These are phyloP conservation scores for Bothrops jararaca DNA, from an alignment of 2,113 vertebrate genomes.

Conservation along the genomic window DNA sequence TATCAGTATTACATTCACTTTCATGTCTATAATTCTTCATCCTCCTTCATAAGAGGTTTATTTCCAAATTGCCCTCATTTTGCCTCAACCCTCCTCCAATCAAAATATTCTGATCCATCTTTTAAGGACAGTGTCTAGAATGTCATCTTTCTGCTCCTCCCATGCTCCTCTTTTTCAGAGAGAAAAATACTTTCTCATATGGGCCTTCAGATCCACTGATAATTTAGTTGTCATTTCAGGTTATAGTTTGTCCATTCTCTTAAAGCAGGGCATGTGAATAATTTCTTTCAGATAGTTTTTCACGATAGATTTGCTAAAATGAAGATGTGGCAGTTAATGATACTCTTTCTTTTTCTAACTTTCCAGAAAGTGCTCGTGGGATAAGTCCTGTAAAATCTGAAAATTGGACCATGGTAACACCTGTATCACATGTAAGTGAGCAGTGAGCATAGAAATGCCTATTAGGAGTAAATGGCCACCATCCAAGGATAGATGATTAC, in stretches of 20 bases:
- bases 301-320: neutral
- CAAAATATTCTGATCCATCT: neutral
- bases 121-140: neutral
- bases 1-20: neutral
- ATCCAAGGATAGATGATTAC: neutral
- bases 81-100: neutral
- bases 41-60: neutral
- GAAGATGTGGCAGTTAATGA: neutral
- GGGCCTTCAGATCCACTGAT: neutral
- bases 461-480: neutral
- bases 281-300: neutral
- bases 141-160: neutral
- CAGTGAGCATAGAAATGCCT: neutral
- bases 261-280: neutral
- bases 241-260: neutral
- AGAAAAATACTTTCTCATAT: neutral
- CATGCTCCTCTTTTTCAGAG: neutral
- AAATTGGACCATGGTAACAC: fast-evolving
- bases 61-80: neutral
- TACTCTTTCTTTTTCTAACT: neutral
- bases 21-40: neutral
- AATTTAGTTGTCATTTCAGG: neutral
- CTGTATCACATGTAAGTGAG: neutral
- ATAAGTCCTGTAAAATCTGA: neutral
- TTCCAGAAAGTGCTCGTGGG: slow-evolving; percentile 12